Conservation (phyloP, 2,797 vertebrate genomes). For the Peromyscus nudipes region DNA sequence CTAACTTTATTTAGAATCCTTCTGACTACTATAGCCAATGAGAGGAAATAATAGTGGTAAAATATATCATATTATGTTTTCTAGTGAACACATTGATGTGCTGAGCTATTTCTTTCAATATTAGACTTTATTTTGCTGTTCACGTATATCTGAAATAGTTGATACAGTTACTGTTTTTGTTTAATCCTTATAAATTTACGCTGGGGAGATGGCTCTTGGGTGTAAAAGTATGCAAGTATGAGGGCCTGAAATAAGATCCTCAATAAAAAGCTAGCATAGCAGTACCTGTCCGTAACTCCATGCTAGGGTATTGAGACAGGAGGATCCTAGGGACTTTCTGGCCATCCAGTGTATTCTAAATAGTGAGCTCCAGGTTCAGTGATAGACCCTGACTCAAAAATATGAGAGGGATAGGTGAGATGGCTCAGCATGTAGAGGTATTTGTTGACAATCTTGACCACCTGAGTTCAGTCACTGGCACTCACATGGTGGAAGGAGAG, state of each 20-base stretch:
- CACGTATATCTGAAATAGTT: neutral
- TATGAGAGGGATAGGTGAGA: neutral
- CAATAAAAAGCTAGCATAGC: neutral
- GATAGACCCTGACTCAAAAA: neutral
- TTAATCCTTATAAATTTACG: neutral
- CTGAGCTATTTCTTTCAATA: neutral
- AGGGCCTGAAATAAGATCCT: neutral
- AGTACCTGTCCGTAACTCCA: neutral
- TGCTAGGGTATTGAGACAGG: neutral
- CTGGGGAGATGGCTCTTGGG: neutral
- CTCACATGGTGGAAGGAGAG: neutral
- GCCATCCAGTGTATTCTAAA: neutral
- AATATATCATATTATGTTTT: neutral
- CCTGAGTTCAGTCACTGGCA: neutral
- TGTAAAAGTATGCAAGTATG: neutral
- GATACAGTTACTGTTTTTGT: slow-evolving; percentile 2
- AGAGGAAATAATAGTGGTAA: slow-evolving; percentile 31
- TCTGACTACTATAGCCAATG: neutral
- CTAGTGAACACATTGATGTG: neutral
- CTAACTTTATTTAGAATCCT: neutral
- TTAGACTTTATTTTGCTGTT: slow-evolving; percentile 27
- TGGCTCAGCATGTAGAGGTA: neutral
- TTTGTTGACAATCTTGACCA: neutral
- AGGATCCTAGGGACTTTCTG: neutral
- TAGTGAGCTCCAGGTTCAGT: neutral